Base-by-base conservation (phyloP, 2,797 vertebrate genomes). In the Channa striata region DNA sequence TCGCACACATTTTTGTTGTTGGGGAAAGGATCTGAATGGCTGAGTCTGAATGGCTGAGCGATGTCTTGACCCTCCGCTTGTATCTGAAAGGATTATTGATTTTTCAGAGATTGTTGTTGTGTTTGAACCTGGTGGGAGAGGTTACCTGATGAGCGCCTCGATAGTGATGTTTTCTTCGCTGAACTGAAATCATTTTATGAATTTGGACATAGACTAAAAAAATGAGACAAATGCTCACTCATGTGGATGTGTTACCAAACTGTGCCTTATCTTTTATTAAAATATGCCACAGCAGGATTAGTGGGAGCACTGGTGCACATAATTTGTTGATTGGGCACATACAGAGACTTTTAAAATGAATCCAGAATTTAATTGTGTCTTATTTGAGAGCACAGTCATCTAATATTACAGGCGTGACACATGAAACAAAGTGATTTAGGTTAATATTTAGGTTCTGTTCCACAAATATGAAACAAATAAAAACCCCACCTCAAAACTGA, bases 81-180 rank as follows among this genome's bases (percentile, higher is more conserved):
- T 47, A 82, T 73, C 57, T 9, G 2, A 12, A 13, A 46, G 42
- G 19, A n/a, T 57, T 81, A 88, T 83, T 77, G 88, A 87, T 89
- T 89, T 84, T 65, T 60, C 20, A 13, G 42, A 62, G 25, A 52
- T 46, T 47, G 21, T 19, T 71, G 52, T 39, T 68, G 51, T 80
- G 64, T 66, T 65, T 62, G 67, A 69, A 66, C 51, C 17, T 37
- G 25, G 43, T 13, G 51, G 25, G 19, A 12, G 12, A 58, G 43
- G 52, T 44, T 48, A 44, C 62, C 23, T 69, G 54, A 74, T 54
- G 40, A 57, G 56, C 48, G 47, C 12, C 43, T 43, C 57, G 30
- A 74, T 44, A 7, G 2, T 68, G 48, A 65, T 13, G 17, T n/a
- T 43, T 39, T 49, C 19, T 34, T 13, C 61, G 42, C 37, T 34